These are phyloP conservation scores for Brachionus koreanus DNA, from an alignment of 1,140 invertebrate genomes.

Conservation along the genomic window DNA sequence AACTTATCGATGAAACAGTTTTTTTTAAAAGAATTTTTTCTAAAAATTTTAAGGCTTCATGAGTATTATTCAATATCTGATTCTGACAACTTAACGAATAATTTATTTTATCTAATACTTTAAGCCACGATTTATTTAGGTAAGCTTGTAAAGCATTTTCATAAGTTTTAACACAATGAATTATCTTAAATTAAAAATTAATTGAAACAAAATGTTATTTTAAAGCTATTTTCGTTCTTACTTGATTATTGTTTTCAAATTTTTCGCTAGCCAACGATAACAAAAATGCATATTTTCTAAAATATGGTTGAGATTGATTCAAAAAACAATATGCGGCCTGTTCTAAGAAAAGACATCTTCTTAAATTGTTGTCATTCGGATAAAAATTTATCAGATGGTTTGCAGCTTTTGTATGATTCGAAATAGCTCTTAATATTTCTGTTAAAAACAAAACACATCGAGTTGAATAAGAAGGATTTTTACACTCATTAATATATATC, in stretches of 20 bases:
- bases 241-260: conserved; percentile 76
- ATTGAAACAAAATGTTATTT: neutral
- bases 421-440: conserved; percentile 74
- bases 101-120: conserved; percentile 20
- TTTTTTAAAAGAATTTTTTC: neutral
- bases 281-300: conserved; percentile 93
- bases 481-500: neutral
- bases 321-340: conserved; percentile 91
- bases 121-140: conserved; percentile 6
- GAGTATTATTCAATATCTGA: neutral
- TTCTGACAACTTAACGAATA: conserved; percentile 10
- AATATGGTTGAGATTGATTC: conserved; percentile 68
- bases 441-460: conserved; percentile 80
- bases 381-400: conserved; percentile 66
- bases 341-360: conserved; percentile 84
- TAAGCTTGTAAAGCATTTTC: neutral
- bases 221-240: conserved; percentile 44
- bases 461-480: conserved; percentile 67
- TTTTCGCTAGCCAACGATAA: conserved; percentile 88
- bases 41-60: neutral
- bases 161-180: neutral
- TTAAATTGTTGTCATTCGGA: conserved; percentile 58
- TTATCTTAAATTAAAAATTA: neutral
- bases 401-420: conserved; percentile 78
- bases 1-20: neutral